These are phyloP conservation scores for Strigamia transsilvanica DNA, from an alignment of 2,888 invertebrate species.

Conservation along the genomic window DNA sequence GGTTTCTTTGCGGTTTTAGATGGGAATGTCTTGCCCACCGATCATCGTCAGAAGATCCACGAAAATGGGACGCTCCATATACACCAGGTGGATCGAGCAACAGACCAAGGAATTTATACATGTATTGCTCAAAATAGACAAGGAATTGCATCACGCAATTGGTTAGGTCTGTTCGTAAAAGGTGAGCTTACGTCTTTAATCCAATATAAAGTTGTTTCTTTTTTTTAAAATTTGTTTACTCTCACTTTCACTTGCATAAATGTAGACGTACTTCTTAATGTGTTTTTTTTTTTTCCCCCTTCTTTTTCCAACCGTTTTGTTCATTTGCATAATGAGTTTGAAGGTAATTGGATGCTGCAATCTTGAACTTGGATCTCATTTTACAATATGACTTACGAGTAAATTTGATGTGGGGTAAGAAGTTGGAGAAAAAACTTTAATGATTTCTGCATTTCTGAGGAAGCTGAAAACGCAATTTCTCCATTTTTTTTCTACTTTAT, in stretches of 20 bases:
- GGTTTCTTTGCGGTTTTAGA: constrained; percentile 49
- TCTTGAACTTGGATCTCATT: constrained; percentile 33
- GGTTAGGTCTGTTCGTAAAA: constrained; percentile 46
- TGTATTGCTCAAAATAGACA: constrained; percentile 51
- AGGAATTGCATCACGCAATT: constrained; percentile 50
- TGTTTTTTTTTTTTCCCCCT: background rate
- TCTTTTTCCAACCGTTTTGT: constrained; percentile 4
- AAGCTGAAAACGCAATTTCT: background rate
- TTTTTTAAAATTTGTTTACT: background rate
- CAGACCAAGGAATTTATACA: constrained; percentile 51
- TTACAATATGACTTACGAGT: constrained; percentile 20
- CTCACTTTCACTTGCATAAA: background rate
- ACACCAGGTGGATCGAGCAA: constrained; percentile 32
- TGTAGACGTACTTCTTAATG: background rate
- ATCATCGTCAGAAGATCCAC: constrained; percentile 52
- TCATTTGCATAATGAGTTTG: constrained; percentile 40
- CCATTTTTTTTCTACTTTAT: background rate
- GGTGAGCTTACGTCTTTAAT: constrained; percentile 5
- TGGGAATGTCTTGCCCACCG: constrained; percentile 51
- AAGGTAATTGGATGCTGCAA: constrained; percentile 39
- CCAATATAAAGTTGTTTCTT: background rate
- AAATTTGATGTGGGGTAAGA: background rate
- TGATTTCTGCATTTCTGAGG: background rate
- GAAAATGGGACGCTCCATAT: constrained; percentile 50
- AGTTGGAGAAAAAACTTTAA: background rate